A percentile compares a stretch with the other conserved stretches of the same genome.
phyloP scores from a whole-genome alignment of 2,888 invertebrate genomes.

The Philopedon plagiatum region DNA sequence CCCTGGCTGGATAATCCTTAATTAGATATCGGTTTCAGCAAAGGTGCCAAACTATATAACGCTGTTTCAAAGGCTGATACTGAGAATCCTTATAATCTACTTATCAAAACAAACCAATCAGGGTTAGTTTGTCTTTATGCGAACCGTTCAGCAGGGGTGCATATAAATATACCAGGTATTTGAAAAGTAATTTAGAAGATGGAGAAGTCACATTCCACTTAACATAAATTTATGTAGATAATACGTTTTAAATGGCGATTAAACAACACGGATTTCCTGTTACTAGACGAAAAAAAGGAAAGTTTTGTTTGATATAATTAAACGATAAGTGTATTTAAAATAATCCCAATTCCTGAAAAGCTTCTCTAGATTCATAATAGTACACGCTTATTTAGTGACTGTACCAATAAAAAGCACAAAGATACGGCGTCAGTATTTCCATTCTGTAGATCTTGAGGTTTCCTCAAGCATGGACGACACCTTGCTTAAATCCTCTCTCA shows the following conservation, averaged over 20 bases:
- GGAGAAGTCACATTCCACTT: not conserved
- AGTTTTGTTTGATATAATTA: too few relatives aligned
- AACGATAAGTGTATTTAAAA: too few relatives aligned
- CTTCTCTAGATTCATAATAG: too few relatives aligned
- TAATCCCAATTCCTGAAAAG: too few relatives aligned
- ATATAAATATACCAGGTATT: conserved; percentile 5
- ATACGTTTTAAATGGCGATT: not conserved
- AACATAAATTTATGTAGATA: not conserved
- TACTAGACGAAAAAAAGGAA: too few relatives aligned
- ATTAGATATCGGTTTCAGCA: conserved; percentile 59
- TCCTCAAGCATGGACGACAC: too few relatives aligned
- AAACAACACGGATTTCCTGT: too few relatives aligned
- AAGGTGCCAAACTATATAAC: conserved; percentile 56
- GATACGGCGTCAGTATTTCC: too few relatives aligned
- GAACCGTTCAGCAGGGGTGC: conserved; percentile 8
- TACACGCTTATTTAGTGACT: too few relatives aligned
- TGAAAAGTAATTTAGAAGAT: not conserved
- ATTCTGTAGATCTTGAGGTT: too few relatives aligned
- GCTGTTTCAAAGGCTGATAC: conserved; percentile 37
- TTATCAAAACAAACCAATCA: conserved; percentile 49
- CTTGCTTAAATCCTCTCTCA: too few relatives aligned
- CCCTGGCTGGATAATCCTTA: conserved; percentile 58
- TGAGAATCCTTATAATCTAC: conserved; percentile 51
- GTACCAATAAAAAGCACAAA: too few relatives aligned
- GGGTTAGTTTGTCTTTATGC: conserved; percentile 24